phyloP scores from a whole-genome alignment of 2,113 vertebrate species.

The Brevimyrus niger region DNA sequence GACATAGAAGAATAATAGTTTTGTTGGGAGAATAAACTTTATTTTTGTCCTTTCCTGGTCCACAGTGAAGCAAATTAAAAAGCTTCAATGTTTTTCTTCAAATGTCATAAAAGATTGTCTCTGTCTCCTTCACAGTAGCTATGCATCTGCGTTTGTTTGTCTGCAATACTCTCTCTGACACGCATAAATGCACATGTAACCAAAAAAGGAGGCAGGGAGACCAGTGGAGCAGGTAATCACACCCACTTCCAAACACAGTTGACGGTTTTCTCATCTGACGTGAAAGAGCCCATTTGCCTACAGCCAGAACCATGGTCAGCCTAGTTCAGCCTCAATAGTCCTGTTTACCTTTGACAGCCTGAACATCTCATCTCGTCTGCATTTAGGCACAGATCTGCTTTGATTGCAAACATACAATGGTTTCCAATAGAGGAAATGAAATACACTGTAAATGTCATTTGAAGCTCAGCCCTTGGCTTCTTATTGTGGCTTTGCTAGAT shows the following conservation, averaged over 20 bases:
- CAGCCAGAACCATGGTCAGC: not conserved
- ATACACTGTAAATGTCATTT: not conserved
- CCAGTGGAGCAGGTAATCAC: not conserved
- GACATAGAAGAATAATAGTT: not conserved
- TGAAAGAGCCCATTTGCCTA: not conserved
- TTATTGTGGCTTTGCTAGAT: not conserved
- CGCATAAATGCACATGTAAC: not conserved
- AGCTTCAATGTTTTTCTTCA: not conserved
- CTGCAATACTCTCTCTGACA: slow-evolving; percentile 4
- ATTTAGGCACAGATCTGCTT: not conserved
- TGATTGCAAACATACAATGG: not conserved
- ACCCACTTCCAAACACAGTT: not conserved
- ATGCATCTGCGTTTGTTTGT: not conserved
- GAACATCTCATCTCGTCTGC: not conserved
- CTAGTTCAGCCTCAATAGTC: not conserved
- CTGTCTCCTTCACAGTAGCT: not conserved
- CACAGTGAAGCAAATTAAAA: not conserved
- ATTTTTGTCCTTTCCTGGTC: not conserved
- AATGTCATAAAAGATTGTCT: not conserved
- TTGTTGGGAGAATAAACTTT: not conserved
- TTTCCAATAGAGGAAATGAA: not conserved
- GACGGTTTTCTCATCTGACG: not conserved
- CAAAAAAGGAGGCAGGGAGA: not conserved
- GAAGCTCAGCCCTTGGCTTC: not conserved
- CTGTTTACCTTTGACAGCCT: not conserved